Conservation (phyloP, 2,113 vertebrate genomes). For the Thunnus maccoyii region DNA sequence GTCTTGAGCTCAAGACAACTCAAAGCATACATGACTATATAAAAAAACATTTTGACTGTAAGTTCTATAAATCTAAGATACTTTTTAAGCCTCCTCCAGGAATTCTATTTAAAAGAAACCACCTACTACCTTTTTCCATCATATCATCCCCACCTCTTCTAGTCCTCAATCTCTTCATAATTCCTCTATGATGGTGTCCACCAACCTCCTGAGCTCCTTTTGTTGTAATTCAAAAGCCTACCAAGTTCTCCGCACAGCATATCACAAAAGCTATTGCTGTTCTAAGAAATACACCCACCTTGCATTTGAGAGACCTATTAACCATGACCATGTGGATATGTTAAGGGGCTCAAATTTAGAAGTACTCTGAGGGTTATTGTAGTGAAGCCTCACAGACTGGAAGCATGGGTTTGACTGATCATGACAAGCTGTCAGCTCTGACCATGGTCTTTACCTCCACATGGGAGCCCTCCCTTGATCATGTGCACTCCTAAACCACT, state of each 20-base stretch:
- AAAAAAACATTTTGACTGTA: neutral
- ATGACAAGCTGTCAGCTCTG: conserved; percentile 40
- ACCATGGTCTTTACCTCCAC: conserved; percentile 37
- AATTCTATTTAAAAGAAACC: conserved; percentile 22
- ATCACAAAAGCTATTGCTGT: conserved; percentile 40
- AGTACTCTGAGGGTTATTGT: conserved; percentile 25
- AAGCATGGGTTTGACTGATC: conserved; percentile 43
- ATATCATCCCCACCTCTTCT: conserved; percentile 46
- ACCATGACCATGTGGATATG: conserved; percentile 10
- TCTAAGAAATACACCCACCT: conserved; percentile 49
- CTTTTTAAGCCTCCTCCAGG: neutral
- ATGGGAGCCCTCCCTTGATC: conserved; percentile 36
- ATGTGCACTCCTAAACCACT: conserved; percentile 3
- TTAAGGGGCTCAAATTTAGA: conserved; percentile 45
- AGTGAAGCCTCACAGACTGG: conserved; percentile 24
- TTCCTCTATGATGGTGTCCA: conserved; percentile 40
- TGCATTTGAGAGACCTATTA: conserved; percentile 42
- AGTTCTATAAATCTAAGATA: neutral
- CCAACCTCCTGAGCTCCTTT: conserved; percentile 44
- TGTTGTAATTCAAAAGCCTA: conserved; percentile 53
- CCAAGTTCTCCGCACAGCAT: conserved; percentile 14
- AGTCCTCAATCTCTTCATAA: conserved; percentile 36
- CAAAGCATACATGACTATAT: conserved; percentile 1
- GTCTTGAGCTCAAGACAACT: neutral
- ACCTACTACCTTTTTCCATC: conserved; percentile 27